These are phyloP conservation scores for Paraescarpia echinospica DNA, from an alignment of 1,140 invertebrate species.

Conservation along the genomic window DNA sequence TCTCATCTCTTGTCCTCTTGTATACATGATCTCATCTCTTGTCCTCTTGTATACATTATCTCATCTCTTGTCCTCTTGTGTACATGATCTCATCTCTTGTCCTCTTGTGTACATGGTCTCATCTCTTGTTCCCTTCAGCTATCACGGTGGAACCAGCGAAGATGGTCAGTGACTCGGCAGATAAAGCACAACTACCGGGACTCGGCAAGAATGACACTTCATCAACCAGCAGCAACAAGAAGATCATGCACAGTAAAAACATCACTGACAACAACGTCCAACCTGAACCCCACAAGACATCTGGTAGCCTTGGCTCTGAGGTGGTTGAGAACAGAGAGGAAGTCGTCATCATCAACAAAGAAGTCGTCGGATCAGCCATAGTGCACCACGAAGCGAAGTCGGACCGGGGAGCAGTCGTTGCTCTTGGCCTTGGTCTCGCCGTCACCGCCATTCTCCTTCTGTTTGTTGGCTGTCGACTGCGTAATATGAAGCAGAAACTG, in stretches of 20 bases:
- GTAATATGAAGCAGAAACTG: constrained; percentile 72
- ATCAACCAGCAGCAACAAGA: background rate
- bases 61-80: too few relatives aligned
- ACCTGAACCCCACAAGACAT: background rate
- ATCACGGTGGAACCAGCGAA: background rate
- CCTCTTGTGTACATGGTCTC: background rate
- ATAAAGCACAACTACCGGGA: background rate
- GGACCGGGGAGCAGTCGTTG: constrained; percentile 74
- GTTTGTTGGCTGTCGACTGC: constrained; percentile 78
- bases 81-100: too few relatives aligned
- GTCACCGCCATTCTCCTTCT: constrained; percentile 74
- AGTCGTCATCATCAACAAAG: background rate
- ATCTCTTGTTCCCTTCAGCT: background rate
- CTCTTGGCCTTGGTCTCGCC: constrained; percentile 74
- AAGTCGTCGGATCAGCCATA: background rate
- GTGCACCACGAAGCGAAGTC: background rate
- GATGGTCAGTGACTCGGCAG: background rate
- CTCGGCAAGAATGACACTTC: background rate
- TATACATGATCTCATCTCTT: too few relatives aligned
- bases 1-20: too few relatives aligned
- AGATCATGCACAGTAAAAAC: background rate
- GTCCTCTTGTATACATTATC: too few relatives aligned
- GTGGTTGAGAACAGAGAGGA: background rate
- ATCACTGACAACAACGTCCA: background rate
- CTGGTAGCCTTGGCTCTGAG: too few relatives aligned